Percentiles rank a stretch among this genome's conserved stretches.
phyloP scores from a whole-genome alignment of 2,888 invertebrate genomes.

The Cecidostiba fungosa region DNA sequence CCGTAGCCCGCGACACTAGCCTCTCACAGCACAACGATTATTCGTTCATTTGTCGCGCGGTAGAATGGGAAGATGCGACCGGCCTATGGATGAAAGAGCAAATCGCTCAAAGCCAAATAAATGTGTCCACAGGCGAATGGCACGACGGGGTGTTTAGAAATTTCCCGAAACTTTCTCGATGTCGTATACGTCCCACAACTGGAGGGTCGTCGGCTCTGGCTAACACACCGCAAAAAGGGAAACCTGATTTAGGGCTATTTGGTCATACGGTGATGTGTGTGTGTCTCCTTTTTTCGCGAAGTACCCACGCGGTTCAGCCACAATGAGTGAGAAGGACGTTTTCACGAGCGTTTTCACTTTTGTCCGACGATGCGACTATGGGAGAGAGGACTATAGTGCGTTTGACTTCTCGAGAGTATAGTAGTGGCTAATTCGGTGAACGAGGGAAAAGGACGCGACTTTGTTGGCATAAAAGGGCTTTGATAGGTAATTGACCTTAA shows the following conservation, averaged over 20 bases:
- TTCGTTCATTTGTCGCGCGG: conserved; percentile 45
- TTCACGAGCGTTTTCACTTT: neutral
- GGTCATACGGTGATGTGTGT: neutral
- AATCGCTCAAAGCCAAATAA: neutral
- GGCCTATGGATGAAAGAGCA: conserved; percentile 21
- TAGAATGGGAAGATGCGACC: neutral
- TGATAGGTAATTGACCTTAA: conserved; percentile 18
- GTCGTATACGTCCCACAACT: neutral
- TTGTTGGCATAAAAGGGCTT: neutral
- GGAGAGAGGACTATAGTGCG: conserved; percentile 36
- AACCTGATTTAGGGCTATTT: conserved; percentile 35
- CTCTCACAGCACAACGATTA: conserved; percentile 28
- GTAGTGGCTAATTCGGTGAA: conserved; percentile 26
- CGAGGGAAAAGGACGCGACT: neutral
- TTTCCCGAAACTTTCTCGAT: conserved; percentile 15
- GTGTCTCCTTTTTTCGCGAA: neutral
- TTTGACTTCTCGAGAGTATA: neutral
- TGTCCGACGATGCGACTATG: neutral
- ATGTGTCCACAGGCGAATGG: neutral
- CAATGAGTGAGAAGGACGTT: neutral
- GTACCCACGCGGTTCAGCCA: neutral
- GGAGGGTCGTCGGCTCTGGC: neutral
- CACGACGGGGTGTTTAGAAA: conserved; percentile 16
- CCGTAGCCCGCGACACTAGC: neutral
- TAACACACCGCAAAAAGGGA: neutral